A percentile compares a stretch with the other conserved stretches of the same genome.
Evolutionary conservation across 2,888 invertebrate genomes (phyloP).

Genomic region (Rhamnusium bicolor): DNA sequence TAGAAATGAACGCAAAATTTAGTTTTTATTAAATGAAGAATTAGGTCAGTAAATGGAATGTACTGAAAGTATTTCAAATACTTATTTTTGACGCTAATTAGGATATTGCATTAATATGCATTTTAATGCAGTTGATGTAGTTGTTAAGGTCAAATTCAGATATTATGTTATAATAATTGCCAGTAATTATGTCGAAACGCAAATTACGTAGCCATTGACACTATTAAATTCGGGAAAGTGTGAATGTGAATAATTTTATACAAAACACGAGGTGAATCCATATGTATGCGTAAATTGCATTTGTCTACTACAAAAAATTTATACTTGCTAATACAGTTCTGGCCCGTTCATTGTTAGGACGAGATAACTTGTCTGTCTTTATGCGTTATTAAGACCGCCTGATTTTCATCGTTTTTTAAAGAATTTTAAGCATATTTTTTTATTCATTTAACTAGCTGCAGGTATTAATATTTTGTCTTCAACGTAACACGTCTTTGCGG

Average conservation of each 20-base stretch:
- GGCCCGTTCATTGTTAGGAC: no score
- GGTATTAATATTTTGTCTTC: no score
- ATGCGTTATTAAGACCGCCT: no score
- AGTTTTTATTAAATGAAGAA: background rate
- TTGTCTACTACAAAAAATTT: no score
- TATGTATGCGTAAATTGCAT: background rate
- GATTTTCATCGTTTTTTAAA: no score
- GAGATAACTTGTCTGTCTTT: no score
- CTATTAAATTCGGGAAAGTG: slow-evolving; percentile 3
- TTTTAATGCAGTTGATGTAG: slow-evolving; percentile 39
- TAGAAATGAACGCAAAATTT: background rate
- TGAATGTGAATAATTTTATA: background rate
- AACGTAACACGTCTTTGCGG: no score
- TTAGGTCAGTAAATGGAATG: slow-evolving; percentile 14
- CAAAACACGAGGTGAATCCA: background rate
- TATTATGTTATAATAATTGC: slow-evolving; percentile 2
- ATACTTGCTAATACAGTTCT: no score
- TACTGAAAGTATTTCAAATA: background rate
- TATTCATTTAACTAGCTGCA: no score
- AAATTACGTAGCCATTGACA: background rate
- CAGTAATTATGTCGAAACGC: background rate
- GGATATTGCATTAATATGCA: slow-evolving; percentile 34
- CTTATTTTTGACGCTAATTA: slow-evolving; percentile 3
- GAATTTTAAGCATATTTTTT: no score
- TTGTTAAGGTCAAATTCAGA: slow-evolving; percentile 39